phyloP scores from a whole-genome alignment of 2,888 invertebrate species.

The Mactromeris polynyma region DNA sequence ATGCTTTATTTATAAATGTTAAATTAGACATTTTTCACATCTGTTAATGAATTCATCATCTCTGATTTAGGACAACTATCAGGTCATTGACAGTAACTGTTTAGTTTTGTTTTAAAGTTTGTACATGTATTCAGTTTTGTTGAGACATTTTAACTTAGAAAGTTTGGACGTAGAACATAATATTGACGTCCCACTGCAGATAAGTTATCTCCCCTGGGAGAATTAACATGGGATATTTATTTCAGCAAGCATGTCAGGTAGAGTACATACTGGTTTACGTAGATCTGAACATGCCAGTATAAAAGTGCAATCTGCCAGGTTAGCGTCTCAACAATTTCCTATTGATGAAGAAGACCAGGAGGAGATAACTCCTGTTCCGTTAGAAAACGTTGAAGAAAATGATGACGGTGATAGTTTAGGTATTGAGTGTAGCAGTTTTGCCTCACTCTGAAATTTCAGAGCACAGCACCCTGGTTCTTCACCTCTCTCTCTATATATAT shows the following conservation, averaged over 20 bases:
- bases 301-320: slow-evolving; percentile 58
- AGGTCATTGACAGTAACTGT: no score
- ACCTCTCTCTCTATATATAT: background rate
- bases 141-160: no score
- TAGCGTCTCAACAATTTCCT: slow-evolving; percentile 62
- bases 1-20: background rate
- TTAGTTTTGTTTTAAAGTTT: no score
- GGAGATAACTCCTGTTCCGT: slow-evolving; percentile 1
- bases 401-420: slow-evolving; percentile 42
- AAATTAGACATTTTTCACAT: background rate
- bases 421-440: slow-evolving; percentile 29
- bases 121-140: no score
- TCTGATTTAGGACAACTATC: no score
- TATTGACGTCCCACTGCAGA: background rate
- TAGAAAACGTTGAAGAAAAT: slow-evolving; percentile 22
- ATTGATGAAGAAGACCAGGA: slow-evolving; percentile 49
- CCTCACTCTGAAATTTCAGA: background rate
- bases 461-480: background rate
- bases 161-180: no score
- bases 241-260: slow-evolving; percentile 47
- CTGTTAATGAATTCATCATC: background rate
- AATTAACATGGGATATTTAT: background rate
- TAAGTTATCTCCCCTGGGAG: background rate
- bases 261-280: slow-evolving; percentile 52
- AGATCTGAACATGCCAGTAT: slow-evolving; percentile 50